phyloP scores from a whole-genome alignment of 2,113 vertebrate genomes.

The Hypomesus transpacificus region DNA sequence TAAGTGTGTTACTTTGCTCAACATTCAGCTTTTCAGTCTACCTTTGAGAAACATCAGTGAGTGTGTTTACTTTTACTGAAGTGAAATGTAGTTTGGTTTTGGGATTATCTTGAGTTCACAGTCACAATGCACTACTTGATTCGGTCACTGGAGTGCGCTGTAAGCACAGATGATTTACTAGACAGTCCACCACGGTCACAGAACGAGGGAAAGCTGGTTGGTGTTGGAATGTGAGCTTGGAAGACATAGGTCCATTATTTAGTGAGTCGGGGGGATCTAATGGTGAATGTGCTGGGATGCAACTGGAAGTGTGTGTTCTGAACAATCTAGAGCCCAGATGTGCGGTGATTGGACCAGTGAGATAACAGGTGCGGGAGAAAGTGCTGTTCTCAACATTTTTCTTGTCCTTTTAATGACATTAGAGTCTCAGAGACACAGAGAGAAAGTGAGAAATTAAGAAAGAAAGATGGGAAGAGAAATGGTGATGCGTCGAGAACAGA shows the following conservation, averaged over 20 bases:
- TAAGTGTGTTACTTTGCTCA: too few relatives aligned
- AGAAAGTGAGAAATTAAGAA: background rate
- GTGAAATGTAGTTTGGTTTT: too few relatives aligned
- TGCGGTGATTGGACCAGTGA: background rate
- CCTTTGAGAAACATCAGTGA: too few relatives aligned
- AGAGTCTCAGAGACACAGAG: background rate
- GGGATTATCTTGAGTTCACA: background rate
- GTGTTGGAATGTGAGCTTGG: background rate
- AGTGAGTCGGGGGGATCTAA: background rate
- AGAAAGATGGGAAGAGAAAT: background rate
- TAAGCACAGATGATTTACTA: constrained; percentile 27
- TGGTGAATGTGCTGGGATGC: background rate
- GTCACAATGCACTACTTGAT: background rate
- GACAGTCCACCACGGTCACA: too few relatives aligned
- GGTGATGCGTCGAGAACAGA: background rate
- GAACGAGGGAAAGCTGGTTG: background rate
- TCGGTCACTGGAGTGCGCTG: constrained; percentile 54
- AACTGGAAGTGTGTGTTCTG: background rate
- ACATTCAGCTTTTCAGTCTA: too few relatives aligned
- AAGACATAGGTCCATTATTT: background rate
- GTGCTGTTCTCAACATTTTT: background rate
- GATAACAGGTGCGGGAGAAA: background rate
- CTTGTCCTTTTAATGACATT: background rate
- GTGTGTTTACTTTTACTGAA: too few relatives aligned
- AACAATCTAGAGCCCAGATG: background rate